Evolutionary conservation across 2,888 invertebrate species (phyloP).

Genomic region (Sarcophaga subvicina): DNA sequence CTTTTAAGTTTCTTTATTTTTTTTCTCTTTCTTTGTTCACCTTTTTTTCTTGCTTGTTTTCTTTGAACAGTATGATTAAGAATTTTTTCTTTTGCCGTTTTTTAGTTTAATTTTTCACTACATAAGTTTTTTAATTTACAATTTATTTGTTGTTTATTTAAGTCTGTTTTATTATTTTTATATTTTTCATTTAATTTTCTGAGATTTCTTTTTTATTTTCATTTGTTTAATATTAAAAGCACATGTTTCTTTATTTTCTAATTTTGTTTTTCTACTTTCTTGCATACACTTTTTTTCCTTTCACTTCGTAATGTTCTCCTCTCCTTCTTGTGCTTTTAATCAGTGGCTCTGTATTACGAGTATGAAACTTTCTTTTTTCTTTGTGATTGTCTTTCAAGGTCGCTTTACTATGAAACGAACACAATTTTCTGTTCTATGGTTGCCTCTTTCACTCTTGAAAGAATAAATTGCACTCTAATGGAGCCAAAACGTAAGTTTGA

Average conservation of each 20-base stretch:
- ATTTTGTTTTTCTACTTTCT: constrained; percentile 33
- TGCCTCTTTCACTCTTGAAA: constrained; percentile 39
- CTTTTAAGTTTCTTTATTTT: neutral
- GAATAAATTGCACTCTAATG: neutral
- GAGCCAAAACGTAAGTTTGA: neutral
- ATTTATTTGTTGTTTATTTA: neutral
- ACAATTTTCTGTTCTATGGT: constrained; percentile 20
- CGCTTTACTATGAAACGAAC: constrained; percentile 56
- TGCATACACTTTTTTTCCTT: constrained; percentile 33
- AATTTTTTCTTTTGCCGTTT: constrained; percentile 5
- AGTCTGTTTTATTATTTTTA: neutral
- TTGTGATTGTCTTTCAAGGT: constrained; percentile 65
- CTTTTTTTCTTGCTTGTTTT: too few species aligned
- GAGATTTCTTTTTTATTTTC: constrained; percentile 52
- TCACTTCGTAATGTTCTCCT: constrained; percentile 11
- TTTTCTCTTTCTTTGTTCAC: neutral
- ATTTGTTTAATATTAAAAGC: constrained; percentile 66
- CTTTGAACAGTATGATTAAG: constrained; percentile 5
- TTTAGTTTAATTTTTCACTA: constrained; percentile 1
- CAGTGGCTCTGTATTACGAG: constrained; percentile 48
- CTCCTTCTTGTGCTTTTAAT: constrained; percentile 22
- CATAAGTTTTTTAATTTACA: constrained; percentile 1
- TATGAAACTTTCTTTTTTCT: constrained; percentile 58
- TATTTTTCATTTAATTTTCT: constrained; percentile 25
- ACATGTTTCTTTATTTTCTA: constrained; percentile 60